phyloP scores from a whole-genome alignment of 2,888 invertebrate species.

The Trichopoda pennipes region DNA sequence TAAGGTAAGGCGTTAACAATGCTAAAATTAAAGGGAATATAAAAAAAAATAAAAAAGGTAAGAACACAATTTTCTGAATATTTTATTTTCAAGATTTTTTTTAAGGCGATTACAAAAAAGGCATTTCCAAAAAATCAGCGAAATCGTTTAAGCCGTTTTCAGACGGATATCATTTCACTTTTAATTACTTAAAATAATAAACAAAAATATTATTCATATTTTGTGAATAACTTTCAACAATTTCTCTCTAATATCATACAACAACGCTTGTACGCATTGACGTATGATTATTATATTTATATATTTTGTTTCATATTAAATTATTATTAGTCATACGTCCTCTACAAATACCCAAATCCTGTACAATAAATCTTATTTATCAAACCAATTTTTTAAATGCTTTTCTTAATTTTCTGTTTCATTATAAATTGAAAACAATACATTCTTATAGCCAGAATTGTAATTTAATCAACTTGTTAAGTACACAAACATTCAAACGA shows the following conservation, averaged over 20 bases:
- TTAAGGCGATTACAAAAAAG: no score
- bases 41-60: no score
- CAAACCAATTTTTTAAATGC: not conserved
- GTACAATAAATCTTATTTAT: not conserved
- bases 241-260: not conserved
- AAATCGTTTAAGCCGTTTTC: no score
- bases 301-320: conserved; percentile 4
- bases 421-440: not conserved
- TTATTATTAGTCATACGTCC: conserved; percentile 17
- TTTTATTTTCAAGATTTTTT: no score
- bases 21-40: no score
- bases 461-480: conserved; percentile 13
- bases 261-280: not conserved
- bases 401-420: not conserved
- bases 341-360: not conserved
- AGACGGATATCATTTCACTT: not conserved
- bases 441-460: not conserved
- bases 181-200: not conserved
- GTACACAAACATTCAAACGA: conserved; percentile 14
- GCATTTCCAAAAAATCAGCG: no score
- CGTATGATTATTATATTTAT: conserved; percentile 31
- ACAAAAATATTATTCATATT: not conserved
- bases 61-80: no score
- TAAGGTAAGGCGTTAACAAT: no score
- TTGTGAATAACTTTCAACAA: not conserved